Base-by-base conservation (phyloP, 2,888 invertebrate genomes). In the Drosophila stalkeri region DNA sequence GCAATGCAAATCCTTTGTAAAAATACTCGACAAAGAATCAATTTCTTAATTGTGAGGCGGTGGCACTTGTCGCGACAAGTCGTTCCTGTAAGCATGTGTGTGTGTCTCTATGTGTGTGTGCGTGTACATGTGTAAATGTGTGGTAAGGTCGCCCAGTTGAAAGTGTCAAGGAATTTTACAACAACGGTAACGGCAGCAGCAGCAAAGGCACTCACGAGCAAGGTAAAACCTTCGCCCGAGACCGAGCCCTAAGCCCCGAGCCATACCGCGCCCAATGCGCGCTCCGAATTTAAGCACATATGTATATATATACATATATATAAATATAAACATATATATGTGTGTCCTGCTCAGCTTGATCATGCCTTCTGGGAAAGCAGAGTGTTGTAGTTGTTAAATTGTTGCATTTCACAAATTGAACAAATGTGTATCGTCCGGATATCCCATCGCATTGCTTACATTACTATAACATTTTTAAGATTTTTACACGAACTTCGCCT, bases 121-220 rank as follows among this genome's bases (percentile, higher is more conserved):
- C 46, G 46, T 67, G 74, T 57, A 37, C 23, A 52, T 52, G 76
- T 57, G 62, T 59, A 69, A 52, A 68, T 72, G 80, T 81, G 83
- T 79, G 90, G 90, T 87, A 85, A 89, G 84, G 84, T 84, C 84
- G 84, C 77, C 64, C 63, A 70, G 85, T 75, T 83, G 82, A 78
- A 86, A 90, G 86, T 87, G 86, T 87, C 90, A 87, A 87, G 86
- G 86, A 77, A 87, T 87, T 87, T 87, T 78, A 86, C 76, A 86
- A 82, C 86, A 78, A 76, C 78, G 64, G 64, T 67, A 63, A 18
- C 60, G 60, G 49, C 39, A 27, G 39, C 49, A 51, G 31, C 31
- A 55, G 39, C 31, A 62, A 59, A 67, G 39, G 8, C 46, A 63
- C 71, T 80, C 69, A 82, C 80, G 82, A 85, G 72, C 88, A 89